Evolutionary conservation across 2,797 vertebrate genomes (phyloP).

Genomic region (Cyclopterus lumpus): DNA sequence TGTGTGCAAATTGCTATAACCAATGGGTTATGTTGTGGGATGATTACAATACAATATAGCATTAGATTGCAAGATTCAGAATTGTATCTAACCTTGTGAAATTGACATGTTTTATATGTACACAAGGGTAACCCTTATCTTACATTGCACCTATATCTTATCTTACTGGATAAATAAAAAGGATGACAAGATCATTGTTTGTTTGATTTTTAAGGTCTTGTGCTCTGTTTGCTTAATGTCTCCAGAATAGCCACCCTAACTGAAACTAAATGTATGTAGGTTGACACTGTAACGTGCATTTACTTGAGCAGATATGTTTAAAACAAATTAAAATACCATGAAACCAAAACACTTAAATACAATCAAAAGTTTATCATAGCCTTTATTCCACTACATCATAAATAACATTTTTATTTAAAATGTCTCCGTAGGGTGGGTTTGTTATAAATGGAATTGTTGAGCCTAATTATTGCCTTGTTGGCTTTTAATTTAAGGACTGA

Average conservation of each 20-base stretch:
- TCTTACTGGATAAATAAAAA: background rate
- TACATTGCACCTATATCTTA: too few relatives aligned
- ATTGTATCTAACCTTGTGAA: background rate
- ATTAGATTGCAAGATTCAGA: background rate
- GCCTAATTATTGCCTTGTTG: background rate
- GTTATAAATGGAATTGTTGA: background rate
- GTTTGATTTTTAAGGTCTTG: background rate
- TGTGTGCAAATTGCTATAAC: background rate
- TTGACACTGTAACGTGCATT: background rate
- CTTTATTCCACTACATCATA: background rate
- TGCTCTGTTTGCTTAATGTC: background rate
- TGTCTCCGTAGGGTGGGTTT: background rate
- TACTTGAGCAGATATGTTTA: background rate
- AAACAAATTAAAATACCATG: background rate
- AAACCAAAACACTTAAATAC: background rate
- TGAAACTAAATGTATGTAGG: background rate
- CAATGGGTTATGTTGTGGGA: background rate
- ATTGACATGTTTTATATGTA: background rate
- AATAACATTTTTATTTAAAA: background rate
- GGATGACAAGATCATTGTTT: background rate
- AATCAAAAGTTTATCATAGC: background rate
- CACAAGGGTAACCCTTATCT: background rate
- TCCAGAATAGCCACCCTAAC: background rate
- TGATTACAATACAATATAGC: background rate
- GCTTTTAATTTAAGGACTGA: slow-evolving; percentile 77